phyloP scores from a whole-genome alignment of 1,140 invertebrate genomes.

The Aricia agestis region DNA sequence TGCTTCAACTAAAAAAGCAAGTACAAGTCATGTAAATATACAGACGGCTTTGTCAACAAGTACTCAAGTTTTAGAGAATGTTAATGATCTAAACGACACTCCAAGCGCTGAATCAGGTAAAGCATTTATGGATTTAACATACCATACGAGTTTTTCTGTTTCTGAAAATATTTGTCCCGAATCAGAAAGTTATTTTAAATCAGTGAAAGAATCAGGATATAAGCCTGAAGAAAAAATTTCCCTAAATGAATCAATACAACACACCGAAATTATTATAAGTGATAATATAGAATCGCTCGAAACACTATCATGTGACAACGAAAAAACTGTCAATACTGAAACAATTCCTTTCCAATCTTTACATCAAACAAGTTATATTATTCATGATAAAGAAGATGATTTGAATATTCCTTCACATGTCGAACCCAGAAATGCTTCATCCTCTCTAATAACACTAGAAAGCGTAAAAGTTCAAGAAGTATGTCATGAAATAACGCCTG shows the following conservation, averaged over 20 bases:
- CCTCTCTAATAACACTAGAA: conserved; percentile 41
- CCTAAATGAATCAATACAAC: conserved; percentile 44
- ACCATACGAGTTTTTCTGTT: conserved; percentile 42
- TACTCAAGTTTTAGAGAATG: conserved; percentile 42
- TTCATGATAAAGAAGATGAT: conserved; percentile 48
- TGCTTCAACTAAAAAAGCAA: conserved; percentile 36
- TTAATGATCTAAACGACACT: conserved; percentile 30
- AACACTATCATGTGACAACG: conserved; percentile 22
- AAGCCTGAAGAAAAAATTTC: conserved; percentile 40
- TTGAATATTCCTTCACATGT: conserved; percentile 33
- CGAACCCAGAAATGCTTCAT: conserved; percentile 36
- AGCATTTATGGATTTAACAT: conserved; percentile 41
- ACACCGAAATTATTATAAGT: conserved; percentile 43
- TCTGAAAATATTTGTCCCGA: conserved; percentile 48
- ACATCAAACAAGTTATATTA: conserved; percentile 41
- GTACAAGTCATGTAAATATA: conserved; percentile 31
- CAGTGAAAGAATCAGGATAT: conserved; percentile 28
- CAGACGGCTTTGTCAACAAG: conserved; percentile 37
- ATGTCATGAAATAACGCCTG: conserved; percentile 34
- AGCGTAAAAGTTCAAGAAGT: conserved; percentile 42
- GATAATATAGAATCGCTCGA: conserved; percentile 39
- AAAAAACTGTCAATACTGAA: conserved; percentile 33
- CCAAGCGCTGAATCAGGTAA: conserved; percentile 30
- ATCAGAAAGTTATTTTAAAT: conserved; percentile 29
- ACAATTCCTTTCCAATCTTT: conserved; percentile 41